A percentile compares a stretch with the other conserved stretches of the same genome.
These are phyloP conservation scores for Dendrolimus kikuchii DNA, from an alignment of 1,140 invertebrate genomes.

Conservation along the genomic window DNA sequence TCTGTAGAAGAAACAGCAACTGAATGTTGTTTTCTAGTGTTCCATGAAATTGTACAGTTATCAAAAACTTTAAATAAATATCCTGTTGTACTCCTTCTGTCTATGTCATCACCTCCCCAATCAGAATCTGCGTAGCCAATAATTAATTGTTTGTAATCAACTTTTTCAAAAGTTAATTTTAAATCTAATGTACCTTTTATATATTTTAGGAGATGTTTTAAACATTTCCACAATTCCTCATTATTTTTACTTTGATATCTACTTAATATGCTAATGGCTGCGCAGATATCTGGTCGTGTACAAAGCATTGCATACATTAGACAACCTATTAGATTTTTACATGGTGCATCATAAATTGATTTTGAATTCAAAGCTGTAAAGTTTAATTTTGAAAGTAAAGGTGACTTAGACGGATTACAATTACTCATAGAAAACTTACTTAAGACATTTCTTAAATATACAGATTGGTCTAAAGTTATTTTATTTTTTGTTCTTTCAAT, in stretches of 20 bases:
- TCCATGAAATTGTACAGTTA: too few species aligned
- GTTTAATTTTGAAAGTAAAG: background rate
- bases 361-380: background rate
- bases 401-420: background rate
- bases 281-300: conserved; percentile 1
- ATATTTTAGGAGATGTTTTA: background rate
- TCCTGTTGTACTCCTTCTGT: background rate
- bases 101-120: background rate
- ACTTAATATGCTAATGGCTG: too few species aligned
- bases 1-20: too few species aligned
- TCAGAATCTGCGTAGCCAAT: conserved; percentile 2
- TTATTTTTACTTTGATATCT: too few species aligned
- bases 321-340: background rate
- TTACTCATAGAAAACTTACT: conserved; percentile 1
- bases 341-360: background rate
- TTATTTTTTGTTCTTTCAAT: too few species aligned
- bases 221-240: background rate
- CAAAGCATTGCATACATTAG: conserved; percentile 1
- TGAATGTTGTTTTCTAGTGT: too few species aligned
- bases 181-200: conserved; percentile 1
- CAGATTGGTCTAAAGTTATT: too few species aligned
- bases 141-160: background rate
- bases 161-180: background rate
- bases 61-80: background rate
- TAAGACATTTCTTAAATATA: background rate